phyloP scores from a whole-genome alignment of 2,888 invertebrate genomes.

The Caenorhabditis uteleia region DNA sequence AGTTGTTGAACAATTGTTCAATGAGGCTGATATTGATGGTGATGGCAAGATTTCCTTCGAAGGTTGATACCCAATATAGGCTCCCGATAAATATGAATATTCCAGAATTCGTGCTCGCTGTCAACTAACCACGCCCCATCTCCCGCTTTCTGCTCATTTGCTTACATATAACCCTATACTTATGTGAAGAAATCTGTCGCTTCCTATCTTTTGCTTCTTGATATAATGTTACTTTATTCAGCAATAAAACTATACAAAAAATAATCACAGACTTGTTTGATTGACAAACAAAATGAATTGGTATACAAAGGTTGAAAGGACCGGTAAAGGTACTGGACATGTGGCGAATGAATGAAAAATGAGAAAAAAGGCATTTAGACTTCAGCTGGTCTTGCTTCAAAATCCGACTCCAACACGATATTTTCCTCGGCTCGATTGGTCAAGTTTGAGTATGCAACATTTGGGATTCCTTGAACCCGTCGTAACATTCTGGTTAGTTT shows the following conservation, averaged over 20 bases:
- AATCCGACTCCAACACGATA: constrained; percentile 35
- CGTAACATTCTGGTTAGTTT: constrained; percentile 7
- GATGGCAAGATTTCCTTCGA: constrained; percentile 68
- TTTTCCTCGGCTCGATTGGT: constrained; percentile 31
- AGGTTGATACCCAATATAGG: constrained; percentile 34
- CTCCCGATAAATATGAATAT: neutral
- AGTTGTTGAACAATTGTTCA: constrained; percentile 65
- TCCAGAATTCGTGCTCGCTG: constrained; percentile 66
- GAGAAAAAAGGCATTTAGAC: no score
- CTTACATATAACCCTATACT: neutral
- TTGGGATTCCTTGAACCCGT: constrained; percentile 23
- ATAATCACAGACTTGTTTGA: no score
- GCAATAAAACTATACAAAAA: no score
- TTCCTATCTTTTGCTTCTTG: no score
- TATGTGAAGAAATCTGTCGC: no score
- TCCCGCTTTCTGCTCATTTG: constrained; percentile 1
- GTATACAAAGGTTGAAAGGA: constrained; percentile 10
- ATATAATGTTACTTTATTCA: no score
- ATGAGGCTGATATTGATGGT: constrained; percentile 66
- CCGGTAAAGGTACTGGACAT: no score
- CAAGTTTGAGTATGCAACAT: constrained; percentile 46
- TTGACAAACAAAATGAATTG: constrained; percentile 6
- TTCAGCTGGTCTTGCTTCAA: constrained; percentile 48
- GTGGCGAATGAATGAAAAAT: no score
- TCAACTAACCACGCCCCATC: constrained; percentile 51